These are phyloP conservation scores for Epirrhoe tristata DNA, from an alignment of 2,888 invertebrate species.

Conservation along the genomic window DNA sequence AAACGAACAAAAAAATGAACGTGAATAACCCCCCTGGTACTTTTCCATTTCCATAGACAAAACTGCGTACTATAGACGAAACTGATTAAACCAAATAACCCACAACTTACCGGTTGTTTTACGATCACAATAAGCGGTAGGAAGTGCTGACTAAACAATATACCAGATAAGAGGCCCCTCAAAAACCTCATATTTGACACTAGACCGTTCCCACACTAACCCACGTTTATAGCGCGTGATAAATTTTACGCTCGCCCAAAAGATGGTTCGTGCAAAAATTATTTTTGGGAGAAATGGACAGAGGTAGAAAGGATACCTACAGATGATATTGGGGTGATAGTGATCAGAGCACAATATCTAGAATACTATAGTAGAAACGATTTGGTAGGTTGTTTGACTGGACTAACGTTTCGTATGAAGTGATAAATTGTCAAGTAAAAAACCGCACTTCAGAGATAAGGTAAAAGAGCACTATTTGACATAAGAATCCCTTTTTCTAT, in stretches of 20 bases:
- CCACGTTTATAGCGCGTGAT: conserved; percentile 38
- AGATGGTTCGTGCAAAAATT: conserved; percentile 17
- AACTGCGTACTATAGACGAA: not conserved
- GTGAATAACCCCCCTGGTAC: too few relatives aligned
- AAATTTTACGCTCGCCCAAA: conserved; percentile 25
- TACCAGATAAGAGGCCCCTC: conserved; percentile 49
- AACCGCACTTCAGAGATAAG: too few relatives aligned
- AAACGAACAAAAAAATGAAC: too few relatives aligned
- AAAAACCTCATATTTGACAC: conserved; percentile 54
- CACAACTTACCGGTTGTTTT: conserved; percentile 39
- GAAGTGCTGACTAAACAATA: conserved; percentile 58
- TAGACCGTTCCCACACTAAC: conserved; percentile 32
- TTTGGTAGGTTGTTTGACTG: too few relatives aligned
- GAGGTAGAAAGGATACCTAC: not conserved
- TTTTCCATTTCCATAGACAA: not conserved
- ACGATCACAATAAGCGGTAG: conserved; percentile 52
- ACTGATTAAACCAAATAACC: conserved; percentile 17
- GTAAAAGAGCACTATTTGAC: too few relatives aligned
- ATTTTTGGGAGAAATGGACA: conserved; percentile 1
- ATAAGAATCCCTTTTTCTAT: too few relatives aligned
- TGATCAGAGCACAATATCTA: not conserved
- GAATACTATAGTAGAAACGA: too few relatives aligned
- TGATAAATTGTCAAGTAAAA: too few relatives aligned
- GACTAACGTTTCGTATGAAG: too few relatives aligned
- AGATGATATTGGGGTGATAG: not conserved